Evolutionary conservation across 2,888 invertebrate species (phyloP).

Genomic region (Luffia ferchaultella): DNA sequence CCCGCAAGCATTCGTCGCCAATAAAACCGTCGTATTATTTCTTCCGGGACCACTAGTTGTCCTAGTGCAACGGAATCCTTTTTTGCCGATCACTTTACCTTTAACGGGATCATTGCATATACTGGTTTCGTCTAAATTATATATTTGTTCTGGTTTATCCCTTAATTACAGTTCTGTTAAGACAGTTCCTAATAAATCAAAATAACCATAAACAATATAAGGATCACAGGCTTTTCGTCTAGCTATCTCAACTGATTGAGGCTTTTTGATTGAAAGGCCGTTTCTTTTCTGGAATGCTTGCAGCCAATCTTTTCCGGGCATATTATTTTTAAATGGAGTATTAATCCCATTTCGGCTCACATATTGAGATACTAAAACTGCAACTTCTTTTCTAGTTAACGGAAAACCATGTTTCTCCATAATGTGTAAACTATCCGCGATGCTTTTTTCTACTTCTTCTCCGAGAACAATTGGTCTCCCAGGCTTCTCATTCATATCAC

Average conservation of each 20-base stretch:
- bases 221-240: slow-evolving; percentile 6
- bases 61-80: slow-evolving; percentile 8
- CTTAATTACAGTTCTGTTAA: slow-evolving; percentile 11
- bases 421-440: background rate
- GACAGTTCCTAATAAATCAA: slow-evolving; percentile 16
- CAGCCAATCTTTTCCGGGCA: background rate
- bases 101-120: slow-evolving; percentile 11
- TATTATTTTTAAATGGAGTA: background rate
- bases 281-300: slow-evolving; percentile 7
- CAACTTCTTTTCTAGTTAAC: background rate
- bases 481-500: background rate
- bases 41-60: slow-evolving; percentile 8
- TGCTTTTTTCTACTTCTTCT: background rate
- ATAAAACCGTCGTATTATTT: slow-evolving; percentile 8
- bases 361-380: background rate
- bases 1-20: slow-evolving; percentile 8
- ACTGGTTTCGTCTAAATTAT: slow-evolving; percentile 19
- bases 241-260: slow-evolving; percentile 20
- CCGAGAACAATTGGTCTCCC: background rate
- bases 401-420: background rate
- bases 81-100: slow-evolving; percentile 16
- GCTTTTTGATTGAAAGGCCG: slow-evolving; percentile 20
- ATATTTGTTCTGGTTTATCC: slow-evolving; percentile 16
- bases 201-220: slow-evolving; percentile 14
- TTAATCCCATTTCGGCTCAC: background rate